Conservation (phyloP, 2,888 invertebrate genomes). For the Blomia tropicalis region DNA sequence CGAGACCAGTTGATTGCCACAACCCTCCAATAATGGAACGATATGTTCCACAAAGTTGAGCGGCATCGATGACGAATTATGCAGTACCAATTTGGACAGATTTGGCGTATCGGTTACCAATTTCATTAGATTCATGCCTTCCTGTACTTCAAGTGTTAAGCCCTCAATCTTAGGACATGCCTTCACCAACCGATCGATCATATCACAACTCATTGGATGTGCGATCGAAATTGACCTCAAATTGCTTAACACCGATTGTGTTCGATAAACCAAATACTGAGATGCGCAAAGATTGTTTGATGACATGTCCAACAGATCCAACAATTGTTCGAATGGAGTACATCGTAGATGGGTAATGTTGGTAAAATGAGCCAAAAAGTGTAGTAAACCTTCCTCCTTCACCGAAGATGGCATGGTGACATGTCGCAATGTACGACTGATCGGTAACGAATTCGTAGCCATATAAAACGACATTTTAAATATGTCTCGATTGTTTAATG, state of each 20-base stretch:
- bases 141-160: constrained; percentile 29
- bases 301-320: constrained; percentile 26
- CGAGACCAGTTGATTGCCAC: constrained; percentile 27
- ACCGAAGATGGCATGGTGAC: constrained; percentile 29
- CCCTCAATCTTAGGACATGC: constrained; percentile 28
- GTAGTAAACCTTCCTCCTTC: constrained; percentile 26
- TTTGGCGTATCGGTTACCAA: constrained; percentile 22
- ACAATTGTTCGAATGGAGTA: constrained; percentile 29
- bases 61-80: constrained; percentile 29
- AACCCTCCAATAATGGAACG: constrained; percentile 27
- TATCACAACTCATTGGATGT: constrained; percentile 28
- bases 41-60: constrained; percentile 28
- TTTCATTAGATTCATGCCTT: constrained; percentile 27
- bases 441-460: neutral
- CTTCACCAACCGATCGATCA: constrained; percentile 26
- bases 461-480: constrained; percentile 21
- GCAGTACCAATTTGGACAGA: constrained; percentile 26
- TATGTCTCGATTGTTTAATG: constrained; percentile 28
- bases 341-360: constrained; percentile 28
- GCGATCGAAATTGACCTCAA: constrained; percentile 27
- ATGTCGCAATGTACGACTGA: constrained; percentile 21
- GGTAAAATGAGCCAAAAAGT: constrained; percentile 27
- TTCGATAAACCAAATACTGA: constrained; percentile 19
- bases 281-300: constrained; percentile 10
- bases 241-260: constrained; percentile 22